Percentiles rank a stretch among this genome's conserved stretches.
Conservation (phyloP, 2,113 vertebrate genomes). For the Pseudonaja textilis region DNA sequence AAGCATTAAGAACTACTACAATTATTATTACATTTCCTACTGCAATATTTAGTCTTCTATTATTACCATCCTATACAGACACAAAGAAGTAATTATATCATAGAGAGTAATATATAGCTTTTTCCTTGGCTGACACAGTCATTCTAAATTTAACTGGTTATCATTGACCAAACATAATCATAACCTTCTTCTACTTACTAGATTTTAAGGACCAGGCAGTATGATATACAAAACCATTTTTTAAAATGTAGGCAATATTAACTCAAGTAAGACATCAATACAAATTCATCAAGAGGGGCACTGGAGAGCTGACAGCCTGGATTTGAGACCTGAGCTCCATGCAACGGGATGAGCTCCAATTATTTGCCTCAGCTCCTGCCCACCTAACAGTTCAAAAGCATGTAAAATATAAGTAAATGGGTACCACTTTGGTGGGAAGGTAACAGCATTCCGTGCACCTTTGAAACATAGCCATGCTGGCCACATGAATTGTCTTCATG, state of each 20-base stretch:
- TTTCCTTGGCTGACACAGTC: neutral
- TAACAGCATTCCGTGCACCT: neutral
- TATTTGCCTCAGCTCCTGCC: neutral
- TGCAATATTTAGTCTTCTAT: neutral
- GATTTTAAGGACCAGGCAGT: neutral
- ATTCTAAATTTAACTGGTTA: neutral
- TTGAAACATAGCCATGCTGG: neutral
- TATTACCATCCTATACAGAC: neutral
- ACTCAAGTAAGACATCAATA: neutral
- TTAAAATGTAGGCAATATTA: neutral
- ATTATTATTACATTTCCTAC: neutral
- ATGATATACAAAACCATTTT: neutral
- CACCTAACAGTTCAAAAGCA: neutral
- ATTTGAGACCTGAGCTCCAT: neutral
- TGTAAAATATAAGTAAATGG: neutral
- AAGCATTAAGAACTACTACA: neutral
- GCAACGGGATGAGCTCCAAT: neutral
- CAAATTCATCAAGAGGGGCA: neutral
- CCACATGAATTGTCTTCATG: neutral
- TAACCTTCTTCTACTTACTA: neutral
- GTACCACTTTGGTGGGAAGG: neutral
- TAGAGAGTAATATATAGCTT: neutral
- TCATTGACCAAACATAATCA: neutral
- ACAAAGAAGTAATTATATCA: neutral
- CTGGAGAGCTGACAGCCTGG: neutral